Conservation (phyloP, 2,113 vertebrate species). For the Elephantulus edwardii region DNA sequence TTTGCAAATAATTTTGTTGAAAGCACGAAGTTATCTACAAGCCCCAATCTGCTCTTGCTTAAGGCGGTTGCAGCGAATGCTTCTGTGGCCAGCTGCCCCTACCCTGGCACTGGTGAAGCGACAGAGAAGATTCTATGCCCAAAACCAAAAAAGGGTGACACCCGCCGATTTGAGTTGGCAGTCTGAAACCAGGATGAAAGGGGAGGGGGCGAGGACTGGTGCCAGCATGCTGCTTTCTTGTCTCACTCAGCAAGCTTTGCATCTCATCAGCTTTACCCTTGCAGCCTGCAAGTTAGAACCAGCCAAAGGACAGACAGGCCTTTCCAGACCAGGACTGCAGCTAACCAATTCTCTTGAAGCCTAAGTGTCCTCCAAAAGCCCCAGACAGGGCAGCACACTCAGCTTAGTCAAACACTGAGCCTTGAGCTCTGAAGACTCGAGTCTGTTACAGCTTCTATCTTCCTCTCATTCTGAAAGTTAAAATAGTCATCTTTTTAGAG, state of each 20-base stretch:
- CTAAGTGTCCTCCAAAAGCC: not conserved
- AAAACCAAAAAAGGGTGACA: not conserved
- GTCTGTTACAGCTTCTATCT: not conserved
- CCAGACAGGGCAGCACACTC: not conserved
- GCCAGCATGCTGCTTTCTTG: not conserved
- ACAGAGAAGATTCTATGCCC: not conserved
- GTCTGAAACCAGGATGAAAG: slow-evolving; percentile 13
- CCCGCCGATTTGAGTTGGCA: not conserved
- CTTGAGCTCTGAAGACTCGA: not conserved
- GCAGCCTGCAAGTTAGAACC: not conserved
- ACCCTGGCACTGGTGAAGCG: not conserved
- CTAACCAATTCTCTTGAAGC: not conserved
- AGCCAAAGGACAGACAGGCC: not conserved
- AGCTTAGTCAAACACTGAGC: not conserved
- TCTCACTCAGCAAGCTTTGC: not conserved
- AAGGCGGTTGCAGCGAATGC: not conserved
- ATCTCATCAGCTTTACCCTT: not conserved
- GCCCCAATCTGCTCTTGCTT: not conserved
- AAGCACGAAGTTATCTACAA: not conserved
- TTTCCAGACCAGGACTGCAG: not conserved
- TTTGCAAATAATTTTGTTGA: not conserved
- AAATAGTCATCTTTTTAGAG: not conserved
- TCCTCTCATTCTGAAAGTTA: not conserved
- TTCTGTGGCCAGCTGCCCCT: not conserved
- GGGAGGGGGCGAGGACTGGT: not conserved